Base-by-base conservation (phyloP, 1,140 invertebrate genomes). In the Hylaeus volcanicus region DNA sequence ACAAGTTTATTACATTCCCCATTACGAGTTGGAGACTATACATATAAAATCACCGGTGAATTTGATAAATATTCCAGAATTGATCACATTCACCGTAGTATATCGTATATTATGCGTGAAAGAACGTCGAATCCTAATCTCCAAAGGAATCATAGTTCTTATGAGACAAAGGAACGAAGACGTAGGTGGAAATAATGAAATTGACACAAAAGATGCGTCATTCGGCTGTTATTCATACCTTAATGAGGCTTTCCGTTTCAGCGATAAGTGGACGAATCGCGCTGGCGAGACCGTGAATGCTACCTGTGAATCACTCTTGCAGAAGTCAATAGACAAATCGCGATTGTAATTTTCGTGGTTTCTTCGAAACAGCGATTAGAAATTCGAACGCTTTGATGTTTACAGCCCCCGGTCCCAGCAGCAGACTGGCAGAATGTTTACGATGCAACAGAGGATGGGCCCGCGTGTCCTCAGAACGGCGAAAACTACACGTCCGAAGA, bases 401-500 rank as follows among this genome's bases (percentile, higher is more conserved):
- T 58, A 11, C 61, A 88, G 86, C 82, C 79, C 15, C 85, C 95
- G 0, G 89, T 93, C 45, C 93, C 93, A 1, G 93, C 95, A 8
- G 91, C 94, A 65, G 92, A 94, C 77, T 96, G 95, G 93, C 84
- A 90, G 41, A 79, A 84, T 4, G 56, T 85, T 8, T 91, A 91
- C n/a, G 92, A 93, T 77, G 93, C 92, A 0, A 84, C 90, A 0
- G n/a, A 90, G 56, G 93, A 93, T 85, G 93, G 93, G 51, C 91
- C 91, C 6, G 77, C 89, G 5, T 94, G 93, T 74, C 88, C 89
- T 37, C 81, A 72, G 63, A 26, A 26, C 26, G 26, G 77, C 82
- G 41, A 2, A 9, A 2, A 41, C 5, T 65, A 56, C 45, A 6
- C 60, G 2, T 81, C 78, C 9, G 96, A 96, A 94, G 97, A 98